Evolutionary conservation across 2,888 invertebrate genomes (phyloP), one percentile per base, ranked within the genome.

Genomic region (Eilema caniola): DNA sequence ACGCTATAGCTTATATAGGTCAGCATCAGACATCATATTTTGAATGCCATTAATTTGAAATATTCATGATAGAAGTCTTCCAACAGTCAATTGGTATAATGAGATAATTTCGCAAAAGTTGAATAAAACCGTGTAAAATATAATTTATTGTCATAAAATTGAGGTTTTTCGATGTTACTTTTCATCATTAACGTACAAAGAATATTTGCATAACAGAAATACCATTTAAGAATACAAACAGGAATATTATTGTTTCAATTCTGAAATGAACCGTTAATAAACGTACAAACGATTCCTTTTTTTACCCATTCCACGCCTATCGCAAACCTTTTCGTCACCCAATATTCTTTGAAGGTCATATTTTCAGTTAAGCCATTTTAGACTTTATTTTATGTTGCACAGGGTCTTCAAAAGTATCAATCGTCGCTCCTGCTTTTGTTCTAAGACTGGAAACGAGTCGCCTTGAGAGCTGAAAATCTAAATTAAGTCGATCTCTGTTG

Each of bases 361-460:
- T 74, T 77, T 73, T 75, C 71, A 79, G 77, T 71, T 76, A 78
- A 61, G 68, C 85, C 67, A 91, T 85, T 86, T 76, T 78, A 56
- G 72, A 84, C 90, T 83, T 82, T 92, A 87, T 86, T 77, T 57
- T 71, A 65, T 71, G 66, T 66, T 60, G 7, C 12, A 71, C 83
- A 89, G 76, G 85, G 89, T 86, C 73, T 75, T 81, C 83, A 83
- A 73, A 70, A 72, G 67, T 79, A 77, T 71, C 65, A 78, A 75
- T 76, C 70, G 69, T 75, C 66, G 78, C 77, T 75, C 67, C 70
- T 78, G 85, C 88, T 91, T 92, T 93, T 92, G 92, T 93, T 92
- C 90, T 89, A 85, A 89, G 85, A 87, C 85, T 83, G 86, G 83
- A 88, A 90, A 88, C 83, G 86, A 85, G 86, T 86, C 88, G 89